phyloP scores from a whole-genome alignment of 2,113 vertebrate species.

The Passer montanus region DNA sequence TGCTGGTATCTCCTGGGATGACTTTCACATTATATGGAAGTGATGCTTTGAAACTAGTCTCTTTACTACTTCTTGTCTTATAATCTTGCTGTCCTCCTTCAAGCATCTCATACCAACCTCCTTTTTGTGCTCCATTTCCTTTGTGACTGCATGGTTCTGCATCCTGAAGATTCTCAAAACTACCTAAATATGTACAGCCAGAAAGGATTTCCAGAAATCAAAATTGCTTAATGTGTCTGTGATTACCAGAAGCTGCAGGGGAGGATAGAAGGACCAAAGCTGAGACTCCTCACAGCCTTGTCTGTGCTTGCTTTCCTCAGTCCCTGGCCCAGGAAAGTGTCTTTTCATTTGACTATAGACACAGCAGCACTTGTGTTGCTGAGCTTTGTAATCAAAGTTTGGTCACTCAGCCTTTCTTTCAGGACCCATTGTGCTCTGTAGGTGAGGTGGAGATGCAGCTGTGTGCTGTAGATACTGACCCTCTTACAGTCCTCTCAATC shows the following conservation, averaged over 20 bases:
- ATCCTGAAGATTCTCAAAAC: neutral
- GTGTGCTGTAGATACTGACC: neutral
- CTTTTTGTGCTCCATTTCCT: neutral
- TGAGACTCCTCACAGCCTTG: neutral
- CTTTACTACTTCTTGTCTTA: neutral
- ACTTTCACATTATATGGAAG: neutral
- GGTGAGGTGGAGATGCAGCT: neutral
- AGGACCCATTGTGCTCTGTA: neutral
- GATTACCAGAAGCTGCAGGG: neutral
- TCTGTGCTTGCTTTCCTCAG: neutral
- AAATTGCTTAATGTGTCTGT: neutral
- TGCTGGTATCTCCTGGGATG: neutral
- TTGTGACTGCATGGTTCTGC: neutral
- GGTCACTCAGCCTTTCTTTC: neutral
- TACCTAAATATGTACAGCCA: neutral
- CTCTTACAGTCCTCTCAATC: accelerated
- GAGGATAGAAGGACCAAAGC: neutral
- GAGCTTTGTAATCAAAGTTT: constrained; percentile 74
- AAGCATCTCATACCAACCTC: neutral
- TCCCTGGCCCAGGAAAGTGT: constrained; percentile 54
- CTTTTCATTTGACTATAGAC: constrained; percentile 73
- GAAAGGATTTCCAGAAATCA: neutral
- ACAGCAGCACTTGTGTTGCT: constrained; percentile 67
- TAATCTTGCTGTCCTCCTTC: neutral
- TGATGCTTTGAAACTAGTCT: neutral